These are phyloP conservation scores for Halictus rubicundus DNA, from an alignment of 1,140 invertebrate genomes.

Conservation along the genomic window DNA sequence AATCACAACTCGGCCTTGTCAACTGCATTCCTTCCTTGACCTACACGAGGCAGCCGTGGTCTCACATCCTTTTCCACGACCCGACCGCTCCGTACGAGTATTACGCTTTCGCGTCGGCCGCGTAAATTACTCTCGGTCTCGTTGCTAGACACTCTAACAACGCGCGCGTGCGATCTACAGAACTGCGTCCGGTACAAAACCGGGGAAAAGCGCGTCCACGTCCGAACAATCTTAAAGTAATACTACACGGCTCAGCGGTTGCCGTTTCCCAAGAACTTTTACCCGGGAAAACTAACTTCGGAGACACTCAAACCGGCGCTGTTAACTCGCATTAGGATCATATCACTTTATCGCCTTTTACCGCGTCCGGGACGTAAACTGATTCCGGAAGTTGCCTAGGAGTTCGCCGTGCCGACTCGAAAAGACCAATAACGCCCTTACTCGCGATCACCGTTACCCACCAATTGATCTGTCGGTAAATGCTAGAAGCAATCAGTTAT, in stretches of 20 bases:
- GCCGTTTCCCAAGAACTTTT: background rate
- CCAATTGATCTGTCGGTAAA: too few relatives aligned
- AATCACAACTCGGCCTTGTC: constrained; percentile 69
- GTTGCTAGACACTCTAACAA: constrained; percentile 7
- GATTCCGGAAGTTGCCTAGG: too few relatives aligned
- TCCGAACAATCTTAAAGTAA: background rate
- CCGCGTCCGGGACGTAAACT: too few relatives aligned
- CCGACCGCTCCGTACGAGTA: constrained; percentile 23
- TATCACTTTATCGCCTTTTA: background rate
- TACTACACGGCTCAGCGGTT: background rate
- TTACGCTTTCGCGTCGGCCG: constrained; percentile 45
- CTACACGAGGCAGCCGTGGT: constrained; percentile 62
- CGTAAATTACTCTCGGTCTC: constrained; percentile 28
- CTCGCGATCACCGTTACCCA: too few relatives aligned
- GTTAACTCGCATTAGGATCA: background rate
- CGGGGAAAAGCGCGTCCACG: background rate
- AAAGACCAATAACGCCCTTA: too few relatives aligned
- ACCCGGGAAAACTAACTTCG: background rate
- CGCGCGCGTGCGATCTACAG: constrained; percentile 32
- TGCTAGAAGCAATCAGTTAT: too few relatives aligned
- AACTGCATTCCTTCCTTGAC: constrained; percentile 75
- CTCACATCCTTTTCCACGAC: constrained; percentile 63
- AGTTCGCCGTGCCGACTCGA: too few relatives aligned
- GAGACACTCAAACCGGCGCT: background rate
- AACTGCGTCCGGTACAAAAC: background rate